Evolutionary conservation across 2,888 invertebrate species (phyloP).

Genomic region (Agrotis puta): DNA sequence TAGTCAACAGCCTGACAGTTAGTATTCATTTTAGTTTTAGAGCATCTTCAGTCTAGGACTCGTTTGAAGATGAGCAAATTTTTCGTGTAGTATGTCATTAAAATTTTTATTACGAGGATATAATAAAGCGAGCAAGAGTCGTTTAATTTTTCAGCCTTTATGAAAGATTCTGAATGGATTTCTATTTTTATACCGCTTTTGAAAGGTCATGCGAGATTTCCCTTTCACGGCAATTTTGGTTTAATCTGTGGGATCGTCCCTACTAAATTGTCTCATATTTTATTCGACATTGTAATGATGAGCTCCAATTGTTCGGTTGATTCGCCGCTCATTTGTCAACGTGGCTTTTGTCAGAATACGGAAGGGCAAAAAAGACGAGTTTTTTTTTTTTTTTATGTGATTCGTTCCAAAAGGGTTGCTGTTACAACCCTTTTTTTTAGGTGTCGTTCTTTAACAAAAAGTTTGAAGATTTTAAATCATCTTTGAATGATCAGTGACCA

Average conservation of each 20-base stretch:
- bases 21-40: no score
- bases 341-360: conserved; percentile 26
- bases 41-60: no score
- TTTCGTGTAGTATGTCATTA: not conserved
- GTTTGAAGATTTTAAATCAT: no score
- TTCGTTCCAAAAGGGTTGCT: not conserved
- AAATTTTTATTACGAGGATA: not conserved
- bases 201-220: not conserved
- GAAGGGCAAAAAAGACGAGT: not conserved
- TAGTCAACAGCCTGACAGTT: no score
- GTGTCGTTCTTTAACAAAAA: no score
- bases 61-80: no score
- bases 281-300: conserved; percentile 47
- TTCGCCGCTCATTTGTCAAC: conserved; percentile 32
- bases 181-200: not conserved
- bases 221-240: conserved; percentile 5
- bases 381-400: conserved; percentile 1
- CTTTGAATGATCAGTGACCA: no score
- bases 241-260: conserved; percentile 20
- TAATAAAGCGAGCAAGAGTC: no score
- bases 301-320: conserved; percentile 55
- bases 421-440: no score
- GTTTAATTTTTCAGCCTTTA: not conserved
- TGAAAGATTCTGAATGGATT: not conserved
- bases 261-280: conserved; percentile 51